Evolutionary conservation across 2,797 vertebrate genomes (phyloP).

Genomic region (Eupleurogrammus muticus): DNA sequence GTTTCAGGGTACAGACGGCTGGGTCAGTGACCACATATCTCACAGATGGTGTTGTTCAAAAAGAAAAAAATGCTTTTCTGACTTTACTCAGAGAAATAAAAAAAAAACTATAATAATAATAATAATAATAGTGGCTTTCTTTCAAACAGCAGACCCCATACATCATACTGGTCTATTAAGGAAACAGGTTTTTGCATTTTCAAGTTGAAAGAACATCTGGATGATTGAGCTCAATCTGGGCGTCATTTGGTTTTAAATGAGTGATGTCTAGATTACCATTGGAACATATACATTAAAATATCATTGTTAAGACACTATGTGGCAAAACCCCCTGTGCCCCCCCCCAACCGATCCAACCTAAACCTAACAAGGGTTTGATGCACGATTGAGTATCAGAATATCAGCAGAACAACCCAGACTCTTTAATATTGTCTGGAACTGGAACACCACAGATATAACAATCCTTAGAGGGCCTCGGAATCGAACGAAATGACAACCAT

Average conservation of each 20-base stretch:
- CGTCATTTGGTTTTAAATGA: neutral
- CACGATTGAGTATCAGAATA: too few species aligned
- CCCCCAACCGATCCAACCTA: too few species aligned
- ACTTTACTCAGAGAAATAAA: slow-evolving; percentile 2
- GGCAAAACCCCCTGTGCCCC: too few species aligned
- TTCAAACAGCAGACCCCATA: too few species aligned
- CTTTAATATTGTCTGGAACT: too few species aligned
- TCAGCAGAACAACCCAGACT: too few species aligned
- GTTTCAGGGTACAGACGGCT: slow-evolving; percentile 17
- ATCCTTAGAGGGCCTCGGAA: too few species aligned
- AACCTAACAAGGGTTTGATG: too few species aligned
- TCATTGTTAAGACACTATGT: too few species aligned
- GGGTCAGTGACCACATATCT: slow-evolving; percentile 24
- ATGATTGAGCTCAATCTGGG: neutral
- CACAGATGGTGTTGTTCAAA: slow-evolving; percentile 37
- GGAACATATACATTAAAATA: neutral
- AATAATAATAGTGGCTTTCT: neutral
- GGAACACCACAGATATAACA: too few species aligned
- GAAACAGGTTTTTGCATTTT: slow-evolving; percentile 1
- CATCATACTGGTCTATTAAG: neutral
- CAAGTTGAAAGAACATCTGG: neutral
- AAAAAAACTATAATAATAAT: too few species aligned
- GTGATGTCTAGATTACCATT: neutral
- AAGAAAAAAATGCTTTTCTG: slow-evolving; percentile 8
- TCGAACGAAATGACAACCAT: too few species aligned